These are phyloP conservation scores for Conger conger DNA, from an alignment of 2,113 vertebrate genomes.

Conservation along the genomic window DNA sequence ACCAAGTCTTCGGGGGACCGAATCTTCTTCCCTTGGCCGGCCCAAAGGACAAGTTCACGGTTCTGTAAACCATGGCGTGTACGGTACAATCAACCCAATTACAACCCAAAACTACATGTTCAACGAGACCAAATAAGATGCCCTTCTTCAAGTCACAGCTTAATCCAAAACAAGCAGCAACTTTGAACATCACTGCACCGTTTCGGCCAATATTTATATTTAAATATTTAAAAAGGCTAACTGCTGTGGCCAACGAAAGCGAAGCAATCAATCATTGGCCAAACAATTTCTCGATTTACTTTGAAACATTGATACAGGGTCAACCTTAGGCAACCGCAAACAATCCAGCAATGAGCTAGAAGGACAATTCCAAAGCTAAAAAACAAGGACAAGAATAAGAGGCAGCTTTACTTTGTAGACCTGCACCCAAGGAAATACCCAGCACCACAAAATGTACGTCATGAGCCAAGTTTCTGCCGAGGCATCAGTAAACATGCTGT, in stretches of 20 bases:
- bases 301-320: slow-evolving; percentile 17
- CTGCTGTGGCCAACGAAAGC: slow-evolving; percentile 2
- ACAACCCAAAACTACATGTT: neutral
- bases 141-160: slow-evolving; percentile 2
- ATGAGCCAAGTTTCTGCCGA: slow-evolving; percentile 67
- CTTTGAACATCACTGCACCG: neutral
- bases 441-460: slow-evolving; percentile 67
- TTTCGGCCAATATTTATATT: neutral
- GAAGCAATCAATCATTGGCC: slow-evolving; percentile 16
- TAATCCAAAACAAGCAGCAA: neutral
- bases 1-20: slow-evolving; percentile 4
- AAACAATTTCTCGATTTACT: slow-evolving; percentile 19
- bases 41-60: slow-evolving; percentile 9
- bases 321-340: slow-evolving; percentile 51
- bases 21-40: neutral
- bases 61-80: slow-evolving; percentile 10
- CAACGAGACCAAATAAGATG: neutral
- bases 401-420: slow-evolving; percentile 79
- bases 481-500: slow-evolving; percentile 60
- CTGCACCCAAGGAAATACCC: slow-evolving; percentile 75
- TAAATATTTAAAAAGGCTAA: neutral
- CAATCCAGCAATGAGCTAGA: slow-evolving; percentile 47
- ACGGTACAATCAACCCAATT: slow-evolving; percentile 15
- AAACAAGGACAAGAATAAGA: slow-evolving; percentile 72
- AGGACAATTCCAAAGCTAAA: slow-evolving; percentile 56